Conservation (phyloP, 2,797 vertebrate genomes). For the Diglossa cyanea region DNA sequence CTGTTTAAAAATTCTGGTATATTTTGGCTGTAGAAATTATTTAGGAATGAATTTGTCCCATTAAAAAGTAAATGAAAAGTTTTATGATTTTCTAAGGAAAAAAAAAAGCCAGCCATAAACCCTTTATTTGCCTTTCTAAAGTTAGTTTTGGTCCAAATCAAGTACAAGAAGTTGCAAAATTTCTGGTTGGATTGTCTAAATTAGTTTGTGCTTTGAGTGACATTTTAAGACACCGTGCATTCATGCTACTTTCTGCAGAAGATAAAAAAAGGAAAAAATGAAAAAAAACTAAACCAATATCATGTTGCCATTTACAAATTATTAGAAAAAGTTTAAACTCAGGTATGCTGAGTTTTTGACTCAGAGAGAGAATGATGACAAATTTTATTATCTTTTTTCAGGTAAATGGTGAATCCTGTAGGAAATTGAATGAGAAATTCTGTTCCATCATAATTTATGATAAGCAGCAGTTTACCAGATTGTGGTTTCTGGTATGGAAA, state of each 20-base stretch:
- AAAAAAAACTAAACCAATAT: fast-evolving
- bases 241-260: neutral
- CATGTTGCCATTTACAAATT: neutral
- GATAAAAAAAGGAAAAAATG: fast-evolving
- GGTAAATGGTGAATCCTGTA: neutral
- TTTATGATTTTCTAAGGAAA: neutral
- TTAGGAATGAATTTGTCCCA: neutral
- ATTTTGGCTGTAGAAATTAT: neutral
- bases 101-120: fast-evolving
- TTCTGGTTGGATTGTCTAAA: neutral
- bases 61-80: neutral
- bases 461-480: neutral
- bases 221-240: neutral
- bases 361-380: neutral
- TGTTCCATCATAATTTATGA: neutral
- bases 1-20: neutral
- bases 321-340: neutral
- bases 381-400: neutral
- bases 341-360: neutral
- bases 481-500: neutral
- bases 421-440: neutral
- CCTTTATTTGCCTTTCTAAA: neutral
- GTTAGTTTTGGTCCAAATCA: neutral
- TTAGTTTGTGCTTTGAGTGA: neutral
- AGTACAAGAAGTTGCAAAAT: neutral